Evolutionary conservation across 2,888 invertebrate species (phyloP).

Genomic region (Heteromyza rotundicornis): DNA sequence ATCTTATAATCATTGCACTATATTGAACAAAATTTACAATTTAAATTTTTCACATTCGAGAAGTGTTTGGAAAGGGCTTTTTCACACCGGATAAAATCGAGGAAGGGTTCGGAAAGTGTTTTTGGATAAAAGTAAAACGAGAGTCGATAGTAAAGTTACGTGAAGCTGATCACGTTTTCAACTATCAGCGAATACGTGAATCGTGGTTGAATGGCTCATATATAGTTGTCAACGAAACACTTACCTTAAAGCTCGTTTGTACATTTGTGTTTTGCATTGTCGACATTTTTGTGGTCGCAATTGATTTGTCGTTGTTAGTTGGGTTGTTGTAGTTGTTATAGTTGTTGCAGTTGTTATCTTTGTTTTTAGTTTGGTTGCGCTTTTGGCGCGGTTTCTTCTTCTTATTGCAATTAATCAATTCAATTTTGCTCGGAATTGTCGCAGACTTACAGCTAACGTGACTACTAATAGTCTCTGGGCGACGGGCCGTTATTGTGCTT

Average conservation of each 20-base stretch:
- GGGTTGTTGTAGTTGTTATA: slow-evolving; percentile 13
- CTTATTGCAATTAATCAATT: slow-evolving; percentile 22
- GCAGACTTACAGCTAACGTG: background rate
- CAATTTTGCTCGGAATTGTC: slow-evolving; percentile 6
- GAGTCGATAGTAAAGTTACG: too few species aligned
- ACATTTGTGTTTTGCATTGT: slow-evolving; percentile 20
- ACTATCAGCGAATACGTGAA: too few species aligned
- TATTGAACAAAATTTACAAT: too few species aligned
- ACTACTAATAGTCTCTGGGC: slow-evolving; percentile 39
- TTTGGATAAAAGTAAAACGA: too few species aligned
- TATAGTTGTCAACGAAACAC: slow-evolving; percentile 10
- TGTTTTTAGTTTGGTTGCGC: too few species aligned
- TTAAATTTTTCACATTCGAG: too few species aligned
- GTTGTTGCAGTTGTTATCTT: slow-evolving; percentile 1
- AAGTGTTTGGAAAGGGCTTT: too few species aligned
- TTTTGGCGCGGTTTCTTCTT: background rate
- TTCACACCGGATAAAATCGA: too few species aligned
- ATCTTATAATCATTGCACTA: too few species aligned
- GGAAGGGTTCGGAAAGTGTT: too few species aligned
- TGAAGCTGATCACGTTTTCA: too few species aligned
- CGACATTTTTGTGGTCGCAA: slow-evolving; percentile 18
- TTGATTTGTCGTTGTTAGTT: background rate
- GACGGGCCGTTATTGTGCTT: slow-evolving; percentile 37
- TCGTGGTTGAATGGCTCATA: background rate
- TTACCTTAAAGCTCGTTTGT: slow-evolving; percentile 31